A percentile compares a stretch with the other conserved stretches of the same genome.
These are phyloP conservation scores for Cyphomyrmex costatus DNA, from an alignment of 1,140 invertebrate species.

Conservation along the genomic window DNA sequence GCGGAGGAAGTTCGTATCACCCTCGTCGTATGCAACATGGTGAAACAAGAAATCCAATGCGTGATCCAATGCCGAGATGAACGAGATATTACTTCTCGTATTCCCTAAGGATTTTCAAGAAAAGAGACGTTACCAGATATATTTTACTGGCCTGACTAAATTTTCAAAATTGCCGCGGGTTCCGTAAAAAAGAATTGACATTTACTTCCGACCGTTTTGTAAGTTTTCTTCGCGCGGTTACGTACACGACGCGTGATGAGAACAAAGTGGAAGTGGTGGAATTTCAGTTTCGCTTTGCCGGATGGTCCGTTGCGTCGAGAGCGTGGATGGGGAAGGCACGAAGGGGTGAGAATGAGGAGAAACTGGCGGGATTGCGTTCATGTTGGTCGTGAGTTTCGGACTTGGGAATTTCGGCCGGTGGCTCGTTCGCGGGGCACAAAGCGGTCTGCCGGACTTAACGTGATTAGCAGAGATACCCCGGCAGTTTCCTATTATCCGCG, in stretches of 20 bases:
- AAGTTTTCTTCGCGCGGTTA: conserved; percentile 41
- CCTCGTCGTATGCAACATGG: not conserved
- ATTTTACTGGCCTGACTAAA: not conserved
- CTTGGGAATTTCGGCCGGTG: conserved; percentile 80
- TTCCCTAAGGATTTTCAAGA: not conserved
- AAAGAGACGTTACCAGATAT: not conserved
- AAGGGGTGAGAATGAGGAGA: conserved; percentile 71
- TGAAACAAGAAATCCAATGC: conserved; percentile 54
- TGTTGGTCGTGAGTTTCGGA: conserved; percentile 76
- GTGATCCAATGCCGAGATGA: conserved; percentile 30
- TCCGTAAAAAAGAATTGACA: conserved; percentile 33
- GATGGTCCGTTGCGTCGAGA: conserved; percentile 55
- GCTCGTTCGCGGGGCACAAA: conserved; percentile 83
- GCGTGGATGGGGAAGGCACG: conserved; percentile 59
- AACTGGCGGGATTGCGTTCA: conserved; percentile 76
- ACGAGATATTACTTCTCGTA: conserved; percentile 23
- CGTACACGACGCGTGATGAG: conserved; percentile 60
- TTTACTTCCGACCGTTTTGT: conserved; percentile 63
- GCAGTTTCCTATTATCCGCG: conserved; percentile 82
- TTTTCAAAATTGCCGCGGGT: not conserved
- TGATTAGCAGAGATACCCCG: conserved; percentile 85
- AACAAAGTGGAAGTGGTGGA: conserved; percentile 75
- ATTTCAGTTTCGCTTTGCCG: conserved; percentile 74
- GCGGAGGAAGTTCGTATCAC: conserved; percentile 26
- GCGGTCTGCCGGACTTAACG: conserved; percentile 85